Conservation (phyloP, 2,888 invertebrate genomes). For the Drosophila kokeensis region DNA sequence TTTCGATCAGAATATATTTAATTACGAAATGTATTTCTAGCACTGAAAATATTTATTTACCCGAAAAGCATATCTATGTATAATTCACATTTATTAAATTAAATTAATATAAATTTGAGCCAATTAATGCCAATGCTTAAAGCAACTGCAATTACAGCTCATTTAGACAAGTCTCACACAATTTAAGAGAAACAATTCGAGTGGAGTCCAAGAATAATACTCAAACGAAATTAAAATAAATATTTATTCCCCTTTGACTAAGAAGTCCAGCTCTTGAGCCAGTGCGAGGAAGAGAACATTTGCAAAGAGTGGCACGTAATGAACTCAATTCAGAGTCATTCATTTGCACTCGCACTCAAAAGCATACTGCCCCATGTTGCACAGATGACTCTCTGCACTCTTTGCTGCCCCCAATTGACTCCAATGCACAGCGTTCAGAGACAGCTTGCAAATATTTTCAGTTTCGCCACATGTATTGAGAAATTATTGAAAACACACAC, state of each 20-base stretch:
- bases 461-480: constrained; percentile 47
- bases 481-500: constrained; percentile 49
- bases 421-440: constrained; percentile 41
- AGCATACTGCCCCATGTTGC: not conserved
- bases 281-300: not conserved
- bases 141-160: not conserved
- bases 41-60: no score
- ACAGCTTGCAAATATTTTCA: constrained; percentile 53
- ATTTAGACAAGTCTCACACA: not conserved
- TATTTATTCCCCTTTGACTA: not conserved
- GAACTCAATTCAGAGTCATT: not conserved
- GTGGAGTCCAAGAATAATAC: not conserved
- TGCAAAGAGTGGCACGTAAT: not conserved
- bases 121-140: not conserved
- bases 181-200: not conserved
- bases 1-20: not conserved
- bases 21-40: not conserved
- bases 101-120: not conserved
- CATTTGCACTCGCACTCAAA: not conserved
- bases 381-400: not conserved
- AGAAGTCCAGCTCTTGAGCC: constrained; percentile 8
- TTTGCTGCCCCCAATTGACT: not conserved
- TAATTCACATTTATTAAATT: not conserved
- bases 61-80: no score
- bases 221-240: not conserved